A percentile compares a stretch with the other conserved stretches of the same genome.
Conservation (phyloP, 2,888 invertebrate species). For the Barypeithes pellucidus region DNA sequence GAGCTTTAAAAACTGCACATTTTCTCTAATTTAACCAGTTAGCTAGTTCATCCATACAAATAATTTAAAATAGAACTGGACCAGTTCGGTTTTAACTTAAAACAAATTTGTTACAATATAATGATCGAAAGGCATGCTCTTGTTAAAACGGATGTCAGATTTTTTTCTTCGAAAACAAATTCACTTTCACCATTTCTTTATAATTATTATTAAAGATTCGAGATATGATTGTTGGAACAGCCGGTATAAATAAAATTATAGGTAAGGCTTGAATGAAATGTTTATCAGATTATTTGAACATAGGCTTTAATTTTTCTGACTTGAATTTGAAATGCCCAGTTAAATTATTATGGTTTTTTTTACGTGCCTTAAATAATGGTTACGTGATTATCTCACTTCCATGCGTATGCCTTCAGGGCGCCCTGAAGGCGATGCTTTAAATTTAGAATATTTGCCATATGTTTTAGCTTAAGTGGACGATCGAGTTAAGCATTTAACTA, state of each 20-base stretch:
- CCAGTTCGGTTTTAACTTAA: constrained; percentile 22
- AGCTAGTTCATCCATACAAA: too few species aligned
- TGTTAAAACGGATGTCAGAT: constrained; percentile 36
- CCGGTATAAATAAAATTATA: neutral
- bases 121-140: constrained; percentile 12
- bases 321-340: neutral
- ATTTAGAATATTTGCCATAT: too few species aligned
- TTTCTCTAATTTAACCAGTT: too few species aligned
- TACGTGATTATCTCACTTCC: too few species aligned
- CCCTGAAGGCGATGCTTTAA: too few species aligned
- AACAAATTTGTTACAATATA: constrained; percentile 19
- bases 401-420: too few species aligned
- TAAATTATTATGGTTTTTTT: neutral
- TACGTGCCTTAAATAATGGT: neutral
- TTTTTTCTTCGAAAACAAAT: constrained; percentile 35
- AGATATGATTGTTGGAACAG: constrained; percentile 19
- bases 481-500: too few species aligned
- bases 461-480: too few species aligned
- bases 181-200: constrained; percentile 45
- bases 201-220: constrained; percentile 31
- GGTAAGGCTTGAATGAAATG: neutral
- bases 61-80: constrained; percentile 1
- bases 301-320: neutral
- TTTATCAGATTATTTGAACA: constrained; percentile 9
- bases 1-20: too few species aligned